Evolutionary conservation across 2,113 vertebrate genomes (phyloP), one percentile per base, ranked within the genome.

Genomic region (Nestor notabilis): DNA sequence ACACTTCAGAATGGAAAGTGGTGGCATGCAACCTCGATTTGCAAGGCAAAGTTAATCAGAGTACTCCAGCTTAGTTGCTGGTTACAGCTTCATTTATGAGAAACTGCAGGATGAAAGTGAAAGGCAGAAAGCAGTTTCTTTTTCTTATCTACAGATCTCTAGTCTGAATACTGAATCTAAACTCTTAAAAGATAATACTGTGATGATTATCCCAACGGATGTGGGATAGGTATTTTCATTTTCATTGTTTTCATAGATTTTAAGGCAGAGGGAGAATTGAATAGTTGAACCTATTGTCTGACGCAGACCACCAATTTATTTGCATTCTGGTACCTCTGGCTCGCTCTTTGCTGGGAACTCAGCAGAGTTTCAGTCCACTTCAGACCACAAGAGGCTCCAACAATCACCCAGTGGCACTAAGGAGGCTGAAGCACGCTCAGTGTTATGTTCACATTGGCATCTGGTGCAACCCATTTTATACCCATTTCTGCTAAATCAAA

Each of bases 81-180:
- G 94, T 85, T 89, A 95, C 33, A 39, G 93, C 83, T 47, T 95
- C 91, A 93, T 97, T 97, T 97, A 94, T 93, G 8, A 89, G 97
- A 97, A 97, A 95, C 88, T 4, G 18, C 24, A 11, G 7, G 58
- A 23, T 77, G 97, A 97, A 97, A 97, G 95, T 93, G 96, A 97
- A 97, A 97, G 92, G 66, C 50, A 69, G 37, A 46, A 50, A 68
- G 23, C 4, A 41, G 86, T 94, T 95, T 92, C 87, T 70, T 88
- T 90, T 89, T 93, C 61, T 46, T n/a, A 78, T 29, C 80, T 83
- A 25, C 52, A 69, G 41, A 71, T 83, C 39, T 79, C 41, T 46
- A 31, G 13, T 56, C 39, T 21, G 47, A 37, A 53, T 17, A 41
- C 0, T 1, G 29, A 77, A 85, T 43, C 64, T 78, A 35, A 65